phyloP scores from a whole-genome alignment of 2,113 vertebrate species.

The Lampris incognitus region DNA sequence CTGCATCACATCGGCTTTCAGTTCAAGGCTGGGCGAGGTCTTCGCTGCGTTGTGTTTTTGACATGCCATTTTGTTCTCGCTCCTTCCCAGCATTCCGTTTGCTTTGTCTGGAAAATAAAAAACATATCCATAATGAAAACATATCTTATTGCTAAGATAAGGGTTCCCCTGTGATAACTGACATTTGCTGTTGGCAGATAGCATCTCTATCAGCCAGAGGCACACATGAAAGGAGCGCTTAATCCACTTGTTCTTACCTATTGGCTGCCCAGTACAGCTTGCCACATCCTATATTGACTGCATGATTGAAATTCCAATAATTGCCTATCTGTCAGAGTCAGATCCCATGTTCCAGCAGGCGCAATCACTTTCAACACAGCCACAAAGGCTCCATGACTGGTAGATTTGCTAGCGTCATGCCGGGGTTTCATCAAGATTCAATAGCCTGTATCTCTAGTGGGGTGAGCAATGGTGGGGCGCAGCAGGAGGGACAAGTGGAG shows the following conservation, averaged over 20 bases:
- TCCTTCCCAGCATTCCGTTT: constrained; percentile 45
- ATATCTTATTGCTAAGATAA: constrained; percentile 15
- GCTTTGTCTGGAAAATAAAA: constrained; percentile 7
- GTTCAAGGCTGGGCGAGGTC: constrained; percentile 54
- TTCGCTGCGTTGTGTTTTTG: constrained; percentile 48
- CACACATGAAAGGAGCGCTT: constrained; percentile 32
- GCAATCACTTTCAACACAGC: constrained; percentile 30
- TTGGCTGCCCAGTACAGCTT: constrained; percentile 29
- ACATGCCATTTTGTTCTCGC: constrained; percentile 52
- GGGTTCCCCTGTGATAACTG: constrained; percentile 24
- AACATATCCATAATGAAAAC: constrained; percentile 17
- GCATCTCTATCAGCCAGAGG: constrained; percentile 34
- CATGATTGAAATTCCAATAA: constrained; percentile 67
- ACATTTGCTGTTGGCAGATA: constrained; percentile 31
- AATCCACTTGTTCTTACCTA: constrained; percentile 49
- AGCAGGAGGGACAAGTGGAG: constrained; percentile 64
- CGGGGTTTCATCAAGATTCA: constrained; percentile 75
- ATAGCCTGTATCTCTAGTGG: constrained; percentile 51
- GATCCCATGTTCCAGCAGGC: constrained; percentile 32
- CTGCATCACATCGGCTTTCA: constrained; percentile 39
- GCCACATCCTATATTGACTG: constrained; percentile 45
- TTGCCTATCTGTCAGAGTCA: constrained; percentile 53
- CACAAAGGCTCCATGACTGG: constrained; percentile 22
- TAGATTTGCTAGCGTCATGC: constrained; percentile 49
- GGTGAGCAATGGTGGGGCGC: constrained; percentile 67